Percentiles rank a stretch among this genome's conserved stretches.
phyloP scores from a whole-genome alignment of 2,888 invertebrate genomes.

The Pherbina coryleti region DNA sequence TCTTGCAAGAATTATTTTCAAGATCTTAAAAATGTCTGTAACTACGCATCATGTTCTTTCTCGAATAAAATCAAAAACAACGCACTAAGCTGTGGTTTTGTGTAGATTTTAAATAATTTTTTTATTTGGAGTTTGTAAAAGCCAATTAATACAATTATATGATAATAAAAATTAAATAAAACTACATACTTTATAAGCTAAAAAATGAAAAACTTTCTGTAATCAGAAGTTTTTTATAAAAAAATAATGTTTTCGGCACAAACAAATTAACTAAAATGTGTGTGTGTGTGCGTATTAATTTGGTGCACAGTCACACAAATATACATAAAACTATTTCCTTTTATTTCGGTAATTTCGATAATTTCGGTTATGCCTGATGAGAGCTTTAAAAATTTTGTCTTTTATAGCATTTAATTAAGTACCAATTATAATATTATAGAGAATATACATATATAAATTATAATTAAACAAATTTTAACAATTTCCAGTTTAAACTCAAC shows the following conservation, averaged over 20 bases:
- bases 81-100: not conserved
- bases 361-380: not conserved
- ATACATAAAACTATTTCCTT: not conserved
- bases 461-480: slow-evolving; percentile 37
- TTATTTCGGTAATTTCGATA: not conserved
- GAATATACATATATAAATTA: slow-evolving; percentile 12
- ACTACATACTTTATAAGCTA: slow-evolving; percentile 12
- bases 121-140: slow-evolving; percentile 12
- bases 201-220: too few relatives aligned
- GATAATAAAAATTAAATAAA: slow-evolving; percentile 21
- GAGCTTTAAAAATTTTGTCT: slow-evolving; percentile 27
- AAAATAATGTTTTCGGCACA: not conserved
- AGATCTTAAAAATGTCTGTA: not conserved
- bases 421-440: slow-evolving; percentile 26
- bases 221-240: not conserved
- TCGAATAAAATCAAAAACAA: slow-evolving; percentile 25
- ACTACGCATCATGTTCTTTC: not conserved
- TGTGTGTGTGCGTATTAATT: not conserved
- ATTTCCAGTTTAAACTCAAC: slow-evolving; percentile 37
- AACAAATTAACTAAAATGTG: not conserved
- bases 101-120: not conserved
- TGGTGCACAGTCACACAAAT: too few relatives aligned
- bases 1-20: not conserved
- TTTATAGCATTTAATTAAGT: slow-evolving; percentile 28
- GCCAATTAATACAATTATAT: slow-evolving; percentile 42